Evolutionary conservation across 2,113 vertebrate species (phyloP).

Genomic region (Larimichthys crocea): DNA sequence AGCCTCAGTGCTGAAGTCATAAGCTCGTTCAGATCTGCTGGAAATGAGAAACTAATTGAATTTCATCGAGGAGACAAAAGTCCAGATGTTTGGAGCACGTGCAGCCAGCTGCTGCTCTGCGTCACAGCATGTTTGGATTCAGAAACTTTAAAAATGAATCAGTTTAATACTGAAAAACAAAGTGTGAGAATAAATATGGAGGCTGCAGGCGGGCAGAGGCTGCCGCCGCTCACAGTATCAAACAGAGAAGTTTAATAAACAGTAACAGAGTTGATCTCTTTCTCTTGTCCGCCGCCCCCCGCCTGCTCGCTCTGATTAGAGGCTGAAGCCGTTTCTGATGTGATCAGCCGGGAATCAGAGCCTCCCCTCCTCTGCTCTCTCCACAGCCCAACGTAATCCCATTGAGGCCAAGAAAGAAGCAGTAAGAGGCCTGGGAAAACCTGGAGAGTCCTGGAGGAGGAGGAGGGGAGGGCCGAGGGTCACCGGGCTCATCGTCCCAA

Average conservation of each 20-base stretch:
- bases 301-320: constrained; percentile 45
- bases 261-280: constrained; percentile 48
- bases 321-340: constrained; percentile 85
- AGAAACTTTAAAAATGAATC: no score
- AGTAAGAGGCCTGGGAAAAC: constrained; percentile 87
- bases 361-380: constrained; percentile 16
- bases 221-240: constrained; percentile 34
- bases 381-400: constrained; percentile 84
- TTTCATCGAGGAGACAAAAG: not conserved
- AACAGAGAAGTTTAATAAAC: constrained; percentile 62
- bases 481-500: constrained; percentile 84
- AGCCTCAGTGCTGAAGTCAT: not conserved
- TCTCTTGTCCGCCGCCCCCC: constrained; percentile 22
- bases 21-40: not conserved
- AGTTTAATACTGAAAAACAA: no score
- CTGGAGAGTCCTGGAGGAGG: constrained; percentile 65
- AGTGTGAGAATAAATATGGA: no score
- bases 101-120: not conserved
- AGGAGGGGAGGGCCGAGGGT: constrained; percentile 62
- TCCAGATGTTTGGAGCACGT: not conserved
- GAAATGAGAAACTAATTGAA: not conserved
- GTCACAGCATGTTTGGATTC: no score
- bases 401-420: constrained; percentile 84
- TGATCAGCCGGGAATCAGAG: constrained; percentile 79
- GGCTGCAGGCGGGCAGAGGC: not conserved